A percentile compares a stretch with the other conserved stretches of the same genome.
Evolutionary conservation across 2,113 vertebrate species (phyloP).

Genomic region (Sinocyclocheilus anophthalmus): DNA sequence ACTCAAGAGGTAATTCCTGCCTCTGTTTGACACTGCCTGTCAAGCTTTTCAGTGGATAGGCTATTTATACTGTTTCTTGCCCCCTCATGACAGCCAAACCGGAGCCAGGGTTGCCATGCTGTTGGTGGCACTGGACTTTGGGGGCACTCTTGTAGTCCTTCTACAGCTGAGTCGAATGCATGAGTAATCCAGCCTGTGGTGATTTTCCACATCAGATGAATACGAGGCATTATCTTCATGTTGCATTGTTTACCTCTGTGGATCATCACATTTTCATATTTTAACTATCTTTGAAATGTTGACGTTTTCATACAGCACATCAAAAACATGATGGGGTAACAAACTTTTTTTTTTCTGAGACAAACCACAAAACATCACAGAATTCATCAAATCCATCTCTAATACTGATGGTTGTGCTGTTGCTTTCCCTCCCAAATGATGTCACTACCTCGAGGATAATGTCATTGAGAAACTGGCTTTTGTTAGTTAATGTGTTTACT

Average conservation of each 20-base stretch:
- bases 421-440: background rate
- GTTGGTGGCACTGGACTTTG: conserved; percentile 27
- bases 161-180: background rate
- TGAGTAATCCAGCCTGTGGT: background rate
- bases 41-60: background rate
- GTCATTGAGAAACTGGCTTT: background rate
- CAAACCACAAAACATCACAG: no score
- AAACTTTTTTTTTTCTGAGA: background rate
- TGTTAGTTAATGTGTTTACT: no score
- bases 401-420: no score
- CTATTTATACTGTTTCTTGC: conserved; percentile 37
- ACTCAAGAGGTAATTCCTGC: background rate
- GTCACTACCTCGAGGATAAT: background rate
- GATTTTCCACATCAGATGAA: background rate
- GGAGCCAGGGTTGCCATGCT: background rate
- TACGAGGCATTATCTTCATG: background rate
- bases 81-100: conserved; percentile 9
- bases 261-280: background rate
- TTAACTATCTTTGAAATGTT: background rate
- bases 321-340: background rate
- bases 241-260: background rate
- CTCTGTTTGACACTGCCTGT: conserved; percentile 29
- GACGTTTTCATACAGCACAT: background rate
- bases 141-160: background rate
- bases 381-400: no score